A percentile compares a stretch with the other conserved stretches of the same genome.
Evolutionary conservation across 2,113 vertebrate genomes (phyloP).

Genomic region (Centropus unirufus): DNA sequence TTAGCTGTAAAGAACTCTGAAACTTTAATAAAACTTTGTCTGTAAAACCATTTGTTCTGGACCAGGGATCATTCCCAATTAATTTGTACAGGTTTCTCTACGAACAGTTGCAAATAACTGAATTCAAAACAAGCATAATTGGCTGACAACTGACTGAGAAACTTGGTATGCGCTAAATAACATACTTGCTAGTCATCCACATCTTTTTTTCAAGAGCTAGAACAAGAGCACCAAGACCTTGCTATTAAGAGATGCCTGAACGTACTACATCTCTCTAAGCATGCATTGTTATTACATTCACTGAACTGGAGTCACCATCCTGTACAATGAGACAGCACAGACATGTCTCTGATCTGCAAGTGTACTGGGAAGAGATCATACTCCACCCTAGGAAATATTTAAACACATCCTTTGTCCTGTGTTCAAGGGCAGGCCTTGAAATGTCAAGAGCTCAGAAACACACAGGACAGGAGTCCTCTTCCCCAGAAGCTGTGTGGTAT

Average conservation of each 20-base stretch:
- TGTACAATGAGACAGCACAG: accelerated
- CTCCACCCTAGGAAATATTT: neutral
- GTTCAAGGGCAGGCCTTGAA: neutral
- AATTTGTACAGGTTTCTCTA: neutral
- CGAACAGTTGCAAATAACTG: neutral
- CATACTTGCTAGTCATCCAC: neutral
- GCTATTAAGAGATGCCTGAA: neutral
- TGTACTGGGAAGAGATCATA: neutral
- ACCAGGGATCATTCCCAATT: neutral
- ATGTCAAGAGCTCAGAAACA: neutral
- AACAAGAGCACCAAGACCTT: neutral
- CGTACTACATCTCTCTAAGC: neutral
- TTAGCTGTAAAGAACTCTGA: neutral
- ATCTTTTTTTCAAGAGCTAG: neutral
- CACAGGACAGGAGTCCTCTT: neutral
- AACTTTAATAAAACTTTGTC: neutral
- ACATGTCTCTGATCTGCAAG: neutral
- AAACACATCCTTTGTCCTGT: neutral
- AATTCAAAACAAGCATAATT: neutral
- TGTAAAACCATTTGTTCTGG: neutral
- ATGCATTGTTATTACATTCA: neutral
- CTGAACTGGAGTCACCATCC: neutral
- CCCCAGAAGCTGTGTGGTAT: neutral
- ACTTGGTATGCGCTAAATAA: neutral
- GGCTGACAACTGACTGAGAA: neutral